Base-by-base conservation (phyloP, 2,888 invertebrate species). In the Chymomyza caudatula region DNA sequence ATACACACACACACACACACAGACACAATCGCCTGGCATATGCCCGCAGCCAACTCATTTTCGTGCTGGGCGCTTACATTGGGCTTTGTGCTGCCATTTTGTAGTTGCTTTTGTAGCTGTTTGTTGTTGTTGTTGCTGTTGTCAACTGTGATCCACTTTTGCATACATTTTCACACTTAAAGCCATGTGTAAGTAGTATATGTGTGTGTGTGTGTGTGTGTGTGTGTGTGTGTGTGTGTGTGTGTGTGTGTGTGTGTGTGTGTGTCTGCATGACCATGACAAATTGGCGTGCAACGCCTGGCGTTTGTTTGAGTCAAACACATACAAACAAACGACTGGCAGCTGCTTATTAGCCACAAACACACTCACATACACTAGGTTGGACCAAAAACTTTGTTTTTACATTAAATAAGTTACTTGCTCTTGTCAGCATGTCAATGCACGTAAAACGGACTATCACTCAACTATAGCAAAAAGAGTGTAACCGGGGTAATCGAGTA, bases 341-440 rank as follows among this genome's bases (percentile, higher is more conserved):
- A 51, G 29, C 29, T 55, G 75, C 67, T 78, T 81, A 86, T 83
- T 86, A 81, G 77, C 78, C 67, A 72, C 44, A 22, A 17, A 13
- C 42, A 52, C 52, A 59, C 29, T 49, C 51, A 29, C 15, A 44
- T 29, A 56, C 43, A 56, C 17, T 3, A n/a, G n/a, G n/a, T n/a
- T n/a, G n/a, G n/a, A n/a, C n/a, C n/a, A n/a, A n/a, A n/a, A n/a
- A n/a, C n/a, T n/a, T n/a, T n/a, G n/a, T n/a, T n/a, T n/a, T n/a
- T n/a, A n/a, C n/a, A n/a, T n/a, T n/a, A n/a, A n/a, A n/a, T n/a
- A n/a, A n/a, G n/a, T n/a, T n/a, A n/a, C 37, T 23, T 22, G 13
- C 25, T 19, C 51, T 51, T n/a, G n/a, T n/a, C n/a, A n/a, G n/a
- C n/a, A n/a, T n/a, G n/a, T n/a, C n/a, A n/a, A n/a, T n/a, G n/a